phyloP scores from a whole-genome alignment of 2,888 invertebrate species.

The Napeogenes sylphis region DNA sequence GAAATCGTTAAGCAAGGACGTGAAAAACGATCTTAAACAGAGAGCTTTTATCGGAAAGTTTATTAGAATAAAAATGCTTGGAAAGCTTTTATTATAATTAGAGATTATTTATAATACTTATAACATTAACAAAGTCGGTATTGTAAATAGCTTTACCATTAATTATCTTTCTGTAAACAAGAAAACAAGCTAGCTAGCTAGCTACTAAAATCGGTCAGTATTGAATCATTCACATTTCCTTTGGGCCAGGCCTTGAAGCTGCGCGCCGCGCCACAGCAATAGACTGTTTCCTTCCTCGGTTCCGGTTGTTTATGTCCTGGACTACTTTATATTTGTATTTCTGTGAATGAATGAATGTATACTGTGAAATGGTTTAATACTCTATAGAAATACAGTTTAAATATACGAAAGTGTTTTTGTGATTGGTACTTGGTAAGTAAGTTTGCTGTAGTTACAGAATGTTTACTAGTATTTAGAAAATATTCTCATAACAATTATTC shows the following conservation, averaged over 20 bases:
- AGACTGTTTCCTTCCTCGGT: conserved; percentile 13
- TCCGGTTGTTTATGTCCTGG: conserved; percentile 11
- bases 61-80: conserved; percentile 26
- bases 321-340: not conserved
- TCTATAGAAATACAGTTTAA: not conserved
- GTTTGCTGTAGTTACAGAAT: no score
- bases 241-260: conserved; percentile 3
- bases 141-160: no score
- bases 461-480: no score
- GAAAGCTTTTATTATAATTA: conserved; percentile 7
- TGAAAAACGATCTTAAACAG: conserved; percentile 30
- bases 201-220: not conserved
- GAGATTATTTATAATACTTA: not conserved
- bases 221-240: conserved; percentile 20
- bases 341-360: no score
- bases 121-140: no score
- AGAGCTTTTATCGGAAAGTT: conserved; percentile 28
- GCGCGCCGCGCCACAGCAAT: conserved; percentile 11
- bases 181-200: no score
- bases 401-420: not conserved
- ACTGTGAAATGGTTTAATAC: no score
- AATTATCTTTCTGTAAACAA: no score
- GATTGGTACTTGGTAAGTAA: no score
- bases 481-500: no score
- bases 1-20: conserved; percentile 37